Conservation (phyloP, 2,888 invertebrate genomes). For the Steinernema scapterisci region DNA sequence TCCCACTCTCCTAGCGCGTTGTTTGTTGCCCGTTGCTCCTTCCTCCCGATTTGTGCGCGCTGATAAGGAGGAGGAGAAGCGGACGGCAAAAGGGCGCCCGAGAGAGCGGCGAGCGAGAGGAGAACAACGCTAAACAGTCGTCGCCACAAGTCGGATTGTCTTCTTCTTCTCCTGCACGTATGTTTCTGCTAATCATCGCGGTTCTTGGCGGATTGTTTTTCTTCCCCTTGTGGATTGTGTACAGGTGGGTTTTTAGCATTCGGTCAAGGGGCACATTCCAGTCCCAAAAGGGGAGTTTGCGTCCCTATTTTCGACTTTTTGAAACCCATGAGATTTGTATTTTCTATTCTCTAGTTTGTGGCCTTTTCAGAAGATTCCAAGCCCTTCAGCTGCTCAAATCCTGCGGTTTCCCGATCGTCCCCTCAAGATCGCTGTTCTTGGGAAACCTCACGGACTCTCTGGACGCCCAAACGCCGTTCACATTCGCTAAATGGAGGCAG, state of each 20-base stretch:
- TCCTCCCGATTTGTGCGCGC: too few species aligned
- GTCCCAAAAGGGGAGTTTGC: too few species aligned
- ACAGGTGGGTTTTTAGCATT: background rate
- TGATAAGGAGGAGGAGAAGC: too few species aligned
- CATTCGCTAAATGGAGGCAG: slow-evolving; percentile 8
- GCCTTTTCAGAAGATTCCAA: background rate
- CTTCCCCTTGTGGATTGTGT: background rate
- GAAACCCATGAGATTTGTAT: too few species aligned
- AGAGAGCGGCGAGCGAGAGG: too few species aligned
- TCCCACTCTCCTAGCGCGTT: too few species aligned
- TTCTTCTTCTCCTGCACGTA: slow-evolving; percentile 2
- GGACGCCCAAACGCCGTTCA: slow-evolving; percentile 16
- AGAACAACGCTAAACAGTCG: too few species aligned
- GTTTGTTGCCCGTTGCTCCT: too few species aligned
- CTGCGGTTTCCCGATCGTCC: slow-evolving; percentile 10
- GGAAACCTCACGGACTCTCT: background rate
- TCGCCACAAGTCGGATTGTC: too few species aligned
- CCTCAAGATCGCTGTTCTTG: background rate
- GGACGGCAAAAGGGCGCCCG: too few species aligned
- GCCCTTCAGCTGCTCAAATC: background rate
- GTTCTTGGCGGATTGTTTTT: background rate
- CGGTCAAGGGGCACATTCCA: too few species aligned
- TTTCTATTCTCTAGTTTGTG: background rate
- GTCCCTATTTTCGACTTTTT: too few species aligned
- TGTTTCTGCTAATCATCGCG: background rate